These are phyloP conservation scores for Oceanites oceanicus DNA, from an alignment of 2,113 vertebrate genomes.

Conservation along the genomic window DNA sequence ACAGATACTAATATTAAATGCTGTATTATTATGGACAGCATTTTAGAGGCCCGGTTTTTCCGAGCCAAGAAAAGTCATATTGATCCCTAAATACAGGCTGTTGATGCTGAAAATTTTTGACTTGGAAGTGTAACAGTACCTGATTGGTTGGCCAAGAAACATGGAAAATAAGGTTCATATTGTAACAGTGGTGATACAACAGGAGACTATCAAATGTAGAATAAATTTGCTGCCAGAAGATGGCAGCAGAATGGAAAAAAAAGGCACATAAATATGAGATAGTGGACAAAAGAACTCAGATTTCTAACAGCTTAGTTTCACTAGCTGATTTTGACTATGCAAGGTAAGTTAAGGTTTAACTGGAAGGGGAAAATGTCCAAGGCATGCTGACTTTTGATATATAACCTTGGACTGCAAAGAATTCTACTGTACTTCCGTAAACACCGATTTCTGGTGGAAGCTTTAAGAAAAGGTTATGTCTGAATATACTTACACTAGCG, in stretches of 20 bases:
- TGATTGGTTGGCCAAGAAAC: conserved; percentile 9
- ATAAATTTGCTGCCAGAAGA: conserved; percentile 45
- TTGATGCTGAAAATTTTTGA: conserved; percentile 11
- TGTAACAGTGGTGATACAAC: neutral
- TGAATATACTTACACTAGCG: neutral
- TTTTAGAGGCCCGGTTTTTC: neutral
- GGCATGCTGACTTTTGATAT: neutral
- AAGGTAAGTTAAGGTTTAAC: conserved; percentile 44
- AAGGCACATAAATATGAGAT: neutral
- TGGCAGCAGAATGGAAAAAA: conserved; percentile 61
- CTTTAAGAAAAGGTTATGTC: neutral
- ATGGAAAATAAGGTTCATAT: neutral
- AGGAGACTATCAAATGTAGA: neutral
- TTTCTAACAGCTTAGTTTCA: conserved; percentile 23
- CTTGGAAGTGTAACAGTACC: neutral
- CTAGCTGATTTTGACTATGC: conserved; percentile 26
- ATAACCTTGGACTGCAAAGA: neutral
- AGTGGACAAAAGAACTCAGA: conserved; percentile 39
- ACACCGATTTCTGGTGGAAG: neutral
- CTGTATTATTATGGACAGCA: neutral
- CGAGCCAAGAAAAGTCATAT: neutral
- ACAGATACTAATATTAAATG: neutral
- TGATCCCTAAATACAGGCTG: neutral
- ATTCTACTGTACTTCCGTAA: neutral
- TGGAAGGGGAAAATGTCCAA: neutral